These are phyloP conservation scores for Polietes domitor DNA, from an alignment of 2,888 invertebrate genomes.

Conservation along the genomic window DNA sequence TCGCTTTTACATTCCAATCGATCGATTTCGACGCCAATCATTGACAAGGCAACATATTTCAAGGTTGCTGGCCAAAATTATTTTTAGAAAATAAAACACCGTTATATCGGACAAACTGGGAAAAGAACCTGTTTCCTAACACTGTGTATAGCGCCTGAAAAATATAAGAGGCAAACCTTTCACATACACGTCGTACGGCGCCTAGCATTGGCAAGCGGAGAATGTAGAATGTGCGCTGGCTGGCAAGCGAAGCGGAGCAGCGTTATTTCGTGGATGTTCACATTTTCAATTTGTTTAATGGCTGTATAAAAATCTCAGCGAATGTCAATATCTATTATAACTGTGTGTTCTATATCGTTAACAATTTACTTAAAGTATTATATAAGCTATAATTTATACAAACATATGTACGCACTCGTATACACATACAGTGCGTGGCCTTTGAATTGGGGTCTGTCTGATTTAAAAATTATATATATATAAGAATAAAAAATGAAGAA, in stretches of 20 bases:
- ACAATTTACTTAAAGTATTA: slow-evolving; percentile 63
- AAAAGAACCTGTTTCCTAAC: too few species aligned
- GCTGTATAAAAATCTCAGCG: slow-evolving; percentile 45
- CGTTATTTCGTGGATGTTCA: neutral
- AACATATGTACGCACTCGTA: slow-evolving; percentile 19
- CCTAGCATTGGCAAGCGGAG: neutral
- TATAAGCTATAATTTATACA: slow-evolving; percentile 46
- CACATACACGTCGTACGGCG: too few species aligned
- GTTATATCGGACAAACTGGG: too few species aligned
- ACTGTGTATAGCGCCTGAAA: neutral
- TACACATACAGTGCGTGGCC: neutral
- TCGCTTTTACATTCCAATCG: too few species aligned
- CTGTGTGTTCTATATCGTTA: slow-evolving; percentile 47
- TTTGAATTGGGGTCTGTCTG: too few species aligned
- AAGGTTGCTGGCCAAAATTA: too few species aligned
- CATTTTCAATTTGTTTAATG: slow-evolving; percentile 63
- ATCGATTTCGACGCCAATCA: too few species aligned
- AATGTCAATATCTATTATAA: slow-evolving; percentile 54
- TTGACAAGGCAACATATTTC: too few species aligned
- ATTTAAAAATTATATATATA: too few species aligned
- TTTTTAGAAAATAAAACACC: too few species aligned
- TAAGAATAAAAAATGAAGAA: too few species aligned
- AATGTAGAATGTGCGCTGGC: neutral
- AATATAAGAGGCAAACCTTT: neutral
- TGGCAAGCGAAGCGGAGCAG: neutral